phyloP scores from a whole-genome alignment of 2,797 vertebrate genomes.

The Intellagama lesueurii region DNA sequence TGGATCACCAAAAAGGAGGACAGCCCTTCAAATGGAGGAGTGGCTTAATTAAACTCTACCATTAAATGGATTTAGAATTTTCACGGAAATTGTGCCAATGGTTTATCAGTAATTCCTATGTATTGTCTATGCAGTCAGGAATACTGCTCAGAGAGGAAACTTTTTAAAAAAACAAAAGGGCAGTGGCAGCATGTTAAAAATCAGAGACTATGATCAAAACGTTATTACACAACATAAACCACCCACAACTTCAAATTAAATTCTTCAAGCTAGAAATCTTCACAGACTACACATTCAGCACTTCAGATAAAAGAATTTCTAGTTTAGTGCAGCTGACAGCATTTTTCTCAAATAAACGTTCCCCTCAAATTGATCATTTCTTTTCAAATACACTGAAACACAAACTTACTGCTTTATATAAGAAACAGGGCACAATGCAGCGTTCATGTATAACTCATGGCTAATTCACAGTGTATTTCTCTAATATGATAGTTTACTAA shows the following conservation, averaged over 20 bases:
- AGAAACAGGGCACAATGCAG: neutral
- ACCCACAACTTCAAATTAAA: slow-evolving; percentile 10
- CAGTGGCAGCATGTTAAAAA: neutral
- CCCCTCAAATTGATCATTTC: neutral
- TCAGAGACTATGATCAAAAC: neutral
- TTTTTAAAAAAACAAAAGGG: neutral
- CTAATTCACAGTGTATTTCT: neutral
- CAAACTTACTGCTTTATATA: neutral
- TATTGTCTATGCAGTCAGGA: neutral
- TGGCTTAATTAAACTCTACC: neutral
- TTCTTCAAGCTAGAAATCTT: slow-evolving; percentile 15
- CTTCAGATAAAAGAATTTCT: slow-evolving; percentile 8
- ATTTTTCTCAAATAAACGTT: neutral
- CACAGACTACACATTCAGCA: slow-evolving; percentile 27
- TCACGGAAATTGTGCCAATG: neutral
- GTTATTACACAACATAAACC: neutral
- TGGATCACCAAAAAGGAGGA: no score
- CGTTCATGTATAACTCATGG: neutral
- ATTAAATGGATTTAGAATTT: neutral
- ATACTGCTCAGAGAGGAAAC: neutral
- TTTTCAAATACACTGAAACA: neutral
- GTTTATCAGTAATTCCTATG: neutral
- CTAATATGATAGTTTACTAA: neutral
- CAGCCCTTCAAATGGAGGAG: neutral
- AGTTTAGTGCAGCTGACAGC: slow-evolving; percentile 18